Percentiles rank a stretch among this genome's conserved stretches.
These are phyloP conservation scores for Goniozus legneri DNA, from an alignment of 1,140 invertebrate species.

Conservation along the genomic window DNA sequence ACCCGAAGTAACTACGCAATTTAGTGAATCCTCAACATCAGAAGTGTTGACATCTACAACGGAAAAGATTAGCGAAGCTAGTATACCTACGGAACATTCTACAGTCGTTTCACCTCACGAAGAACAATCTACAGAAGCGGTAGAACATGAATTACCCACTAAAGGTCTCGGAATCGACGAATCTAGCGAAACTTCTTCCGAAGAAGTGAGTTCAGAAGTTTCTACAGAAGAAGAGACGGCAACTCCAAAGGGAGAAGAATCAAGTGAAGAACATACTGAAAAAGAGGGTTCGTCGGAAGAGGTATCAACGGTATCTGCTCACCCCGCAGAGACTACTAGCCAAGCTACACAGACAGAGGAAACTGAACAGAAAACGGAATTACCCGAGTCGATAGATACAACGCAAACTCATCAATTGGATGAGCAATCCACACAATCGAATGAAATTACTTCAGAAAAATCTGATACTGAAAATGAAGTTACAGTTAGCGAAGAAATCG, in stretches of 20 bases:
- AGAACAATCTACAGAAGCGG: not conserved
- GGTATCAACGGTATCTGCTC: not conserved
- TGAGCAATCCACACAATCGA: not conserved
- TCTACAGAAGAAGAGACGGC: conserved; percentile 11
- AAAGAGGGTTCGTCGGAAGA: not conserved
- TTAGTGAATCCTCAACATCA: conserved; percentile 1
- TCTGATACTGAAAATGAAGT: not conserved
- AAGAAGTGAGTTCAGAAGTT: conserved; percentile 12
- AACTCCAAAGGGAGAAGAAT: conserved; percentile 8
- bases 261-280: conserved; percentile 4
- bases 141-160: conserved; percentile 18
- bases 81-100: not conserved
- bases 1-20: not conserved
- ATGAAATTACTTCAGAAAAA: not conserved
- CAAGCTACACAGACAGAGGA: conserved; percentile 14
- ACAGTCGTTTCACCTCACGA: not conserved
- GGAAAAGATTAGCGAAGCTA: not conserved
- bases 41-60: too few species aligned
- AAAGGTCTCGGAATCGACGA: conserved; percentile 17
- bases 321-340: not conserved
- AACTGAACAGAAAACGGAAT: conserved; percentile 1
- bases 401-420: too few species aligned
- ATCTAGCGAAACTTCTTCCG: conserved; percentile 24
- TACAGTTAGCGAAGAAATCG: not conserved
- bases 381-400: not conserved